Evolutionary conservation across 1,140 invertebrate genomes (phyloP).

Genomic region (Colletes latitarsis): DNA sequence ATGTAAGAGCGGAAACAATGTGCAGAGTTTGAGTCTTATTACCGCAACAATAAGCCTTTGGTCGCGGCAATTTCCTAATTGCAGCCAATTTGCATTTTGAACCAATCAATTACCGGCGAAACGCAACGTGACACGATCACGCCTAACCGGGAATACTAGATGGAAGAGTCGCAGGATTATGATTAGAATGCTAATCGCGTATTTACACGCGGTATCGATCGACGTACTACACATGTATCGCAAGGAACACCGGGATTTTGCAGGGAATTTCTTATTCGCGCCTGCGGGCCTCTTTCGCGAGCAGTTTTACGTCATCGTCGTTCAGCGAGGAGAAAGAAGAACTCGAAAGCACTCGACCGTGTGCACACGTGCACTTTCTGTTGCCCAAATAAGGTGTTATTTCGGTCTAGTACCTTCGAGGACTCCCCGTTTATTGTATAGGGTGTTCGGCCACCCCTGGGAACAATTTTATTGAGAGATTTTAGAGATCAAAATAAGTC

Average conservation of each 20-base stretch:
- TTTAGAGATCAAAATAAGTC: too few relatives aligned
- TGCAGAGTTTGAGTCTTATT: too few relatives aligned
- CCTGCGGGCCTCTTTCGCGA: neutral
- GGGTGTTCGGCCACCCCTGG: too few relatives aligned
- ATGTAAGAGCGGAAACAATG: too few relatives aligned
- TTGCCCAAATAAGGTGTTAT: constrained; percentile 9
- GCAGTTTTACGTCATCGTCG: constrained; percentile 11
- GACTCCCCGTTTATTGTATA: too few relatives aligned
- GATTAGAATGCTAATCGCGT: neutral
- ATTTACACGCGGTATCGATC: neutral
- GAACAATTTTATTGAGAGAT: too few relatives aligned
- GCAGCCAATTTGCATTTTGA: neutral
- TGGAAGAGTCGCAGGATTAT: too few relatives aligned
- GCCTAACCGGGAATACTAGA: neutral
- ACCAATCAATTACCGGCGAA: neutral
- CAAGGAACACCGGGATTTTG: neutral
- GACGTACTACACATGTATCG: neutral
- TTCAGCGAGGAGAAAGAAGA: constrained; percentile 3
- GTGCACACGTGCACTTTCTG: constrained; percentile 4
- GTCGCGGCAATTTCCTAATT: neutral
- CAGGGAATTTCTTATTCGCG: neutral
- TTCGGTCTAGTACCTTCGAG: neutral
- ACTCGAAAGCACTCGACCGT: neutral
- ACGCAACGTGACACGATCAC: neutral
- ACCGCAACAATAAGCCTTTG: neutral